A percentile compares a stretch with the other conserved stretches of the same genome.
Conservation (phyloP, 2,888 invertebrate species). For the Diaprepes abbreviatus region DNA sequence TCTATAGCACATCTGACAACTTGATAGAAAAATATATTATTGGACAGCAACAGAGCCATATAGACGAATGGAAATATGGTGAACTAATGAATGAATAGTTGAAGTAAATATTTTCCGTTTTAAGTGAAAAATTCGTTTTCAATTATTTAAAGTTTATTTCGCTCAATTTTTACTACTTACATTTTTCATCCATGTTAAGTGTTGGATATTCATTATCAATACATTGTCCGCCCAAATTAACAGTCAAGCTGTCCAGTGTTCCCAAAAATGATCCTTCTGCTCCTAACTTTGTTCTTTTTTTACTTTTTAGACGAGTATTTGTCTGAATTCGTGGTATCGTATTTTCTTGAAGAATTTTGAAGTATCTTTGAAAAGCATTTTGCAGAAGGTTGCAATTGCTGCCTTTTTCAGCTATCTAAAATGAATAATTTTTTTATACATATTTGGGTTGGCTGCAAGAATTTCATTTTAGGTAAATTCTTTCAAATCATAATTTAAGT, state of each 20-base stretch:
- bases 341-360: slow-evolving; percentile 52
- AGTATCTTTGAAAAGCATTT: slow-evolving; percentile 55
- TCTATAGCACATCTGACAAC: too few species aligned
- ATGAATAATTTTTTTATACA: too few species aligned
- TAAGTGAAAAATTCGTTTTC: too few species aligned
- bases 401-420: slow-evolving; percentile 14
- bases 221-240: slow-evolving; percentile 74
- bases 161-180: slow-evolving; percentile 71
- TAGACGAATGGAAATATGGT: too few species aligned
- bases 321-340: slow-evolving; percentile 6
- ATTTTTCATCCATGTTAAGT: slow-evolving; percentile 82
- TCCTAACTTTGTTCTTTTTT: not conserved
- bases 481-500: too few species aligned
- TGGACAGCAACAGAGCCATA: too few species aligned
- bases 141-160: too few species aligned
- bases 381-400: slow-evolving; percentile 50
- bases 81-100: too few species aligned
- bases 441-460: too few species aligned
- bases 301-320: not conserved
- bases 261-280: slow-evolving; percentile 59
- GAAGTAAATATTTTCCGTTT: too few species aligned
- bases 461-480: too few species aligned
- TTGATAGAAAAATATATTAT: too few species aligned
- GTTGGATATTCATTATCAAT: slow-evolving; percentile 73
- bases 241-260: slow-evolving; percentile 69